These are phyloP conservation scores for Hirtodrosophila cameraria DNA, from an alignment of 2,888 invertebrate genomes.

Conservation along the genomic window DNA sequence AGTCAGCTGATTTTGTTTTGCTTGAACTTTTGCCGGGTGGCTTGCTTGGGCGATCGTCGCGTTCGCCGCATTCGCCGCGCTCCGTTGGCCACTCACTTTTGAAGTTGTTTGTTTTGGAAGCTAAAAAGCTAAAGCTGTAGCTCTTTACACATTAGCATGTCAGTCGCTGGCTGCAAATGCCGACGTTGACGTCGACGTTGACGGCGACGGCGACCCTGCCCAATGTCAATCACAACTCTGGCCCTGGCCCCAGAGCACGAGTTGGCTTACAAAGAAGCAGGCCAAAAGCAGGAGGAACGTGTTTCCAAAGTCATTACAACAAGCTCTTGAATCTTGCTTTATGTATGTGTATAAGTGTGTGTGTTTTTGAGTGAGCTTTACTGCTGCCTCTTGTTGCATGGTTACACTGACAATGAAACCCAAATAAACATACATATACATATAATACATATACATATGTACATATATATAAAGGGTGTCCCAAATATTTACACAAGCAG, in stretches of 20 bases:
- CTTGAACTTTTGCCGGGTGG: constrained; percentile 74
- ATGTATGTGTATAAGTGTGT: constrained; percentile 18
- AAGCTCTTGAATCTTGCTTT: constrained; percentile 37
- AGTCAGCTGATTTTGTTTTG: constrained; percentile 79
- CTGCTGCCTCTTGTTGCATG: constrained; percentile 42
- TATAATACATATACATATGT: too few relatives aligned
- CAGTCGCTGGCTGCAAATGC: constrained; percentile 28
- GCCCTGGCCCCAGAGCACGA: constrained; percentile 49
- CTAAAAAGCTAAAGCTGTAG: constrained; percentile 28
- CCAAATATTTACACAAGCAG: too few relatives aligned
- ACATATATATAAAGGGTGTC: neutral
- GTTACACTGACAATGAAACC: constrained; percentile 56
- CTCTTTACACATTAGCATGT: constrained; percentile 72
- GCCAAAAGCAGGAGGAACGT: constrained; percentile 70
- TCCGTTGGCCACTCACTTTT: constrained; percentile 15
- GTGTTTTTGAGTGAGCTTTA: constrained; percentile 54
- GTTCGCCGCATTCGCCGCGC: constrained; percentile 4
- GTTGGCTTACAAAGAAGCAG: constrained; percentile 65
- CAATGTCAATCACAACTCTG: constrained; percentile 67
- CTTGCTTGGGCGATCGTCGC: constrained; percentile 15
- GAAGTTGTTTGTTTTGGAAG: constrained; percentile 31
- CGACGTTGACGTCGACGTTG: constrained; percentile 19
- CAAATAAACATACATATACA: constrained; percentile 13
- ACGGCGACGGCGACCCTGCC: constrained; percentile 64
- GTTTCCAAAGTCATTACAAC: constrained; percentile 68